Evolutionary conservation across 2,888 invertebrate species (phyloP), one percentile per base, ranked within the genome.

Genomic region (Leptopilina myrica): DNA sequence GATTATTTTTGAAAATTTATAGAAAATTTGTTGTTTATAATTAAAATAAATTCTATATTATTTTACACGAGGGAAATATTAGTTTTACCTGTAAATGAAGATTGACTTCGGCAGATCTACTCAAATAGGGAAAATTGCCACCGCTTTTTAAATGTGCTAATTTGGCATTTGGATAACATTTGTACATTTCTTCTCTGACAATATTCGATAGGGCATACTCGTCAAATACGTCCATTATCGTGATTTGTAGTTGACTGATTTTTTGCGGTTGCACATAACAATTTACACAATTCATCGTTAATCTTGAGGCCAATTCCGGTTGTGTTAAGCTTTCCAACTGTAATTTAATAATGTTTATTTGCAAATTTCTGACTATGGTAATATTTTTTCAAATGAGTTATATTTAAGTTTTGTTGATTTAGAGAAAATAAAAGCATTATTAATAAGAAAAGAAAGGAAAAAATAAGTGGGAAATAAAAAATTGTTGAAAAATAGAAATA

Each of bases 61-160:
- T 8, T 43, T 4, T 49, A 49, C 4, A 4, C 2, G 2, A 49
- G 49, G 12, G 26, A 62, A 79, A 81, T 83, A 89, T 91, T 33
- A 33, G 3, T 33, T 33, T 92, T 90, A 97, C 97, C 94, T 97
- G 94, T 89, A 98, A 93, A 93, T 97, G 96, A 84, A 98, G 93
- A 92, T 97, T 97, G 76, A 97, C 97, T 93, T 98, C 98, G 87
- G 96, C 96, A 90, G 96, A 95, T 87, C 97, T 94, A 90, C 97
- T 97, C 81, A 98, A 93, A 89, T 97, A 98, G 0, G 98, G 98
- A 91, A 98, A 98, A 92, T 97, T 97, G 6, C 98, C 97, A 0
- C 98, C 98, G 83, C 94, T 95, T 90, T 98, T 98, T 73, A 98
- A 92, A 91, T 97, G 97, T 1, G 97, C 98, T 82, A 97, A 91